These are phyloP conservation scores for Danionella cerebrum DNA, from an alignment of 2,113 vertebrate species.

Conservation along the genomic window DNA sequence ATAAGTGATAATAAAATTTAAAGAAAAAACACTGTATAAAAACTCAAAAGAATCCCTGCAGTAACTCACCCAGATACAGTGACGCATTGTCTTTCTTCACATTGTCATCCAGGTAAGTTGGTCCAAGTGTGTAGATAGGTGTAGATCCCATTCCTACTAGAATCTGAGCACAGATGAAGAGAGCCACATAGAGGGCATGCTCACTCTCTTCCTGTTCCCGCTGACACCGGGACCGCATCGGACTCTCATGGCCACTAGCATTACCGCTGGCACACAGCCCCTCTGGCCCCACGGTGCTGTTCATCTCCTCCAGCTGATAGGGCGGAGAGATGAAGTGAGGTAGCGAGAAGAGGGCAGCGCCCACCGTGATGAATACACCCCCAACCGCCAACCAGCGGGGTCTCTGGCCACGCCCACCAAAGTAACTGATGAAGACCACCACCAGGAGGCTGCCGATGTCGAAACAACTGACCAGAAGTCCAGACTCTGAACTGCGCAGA, in stretches of 20 bases:
- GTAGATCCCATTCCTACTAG: constrained; percentile 97
- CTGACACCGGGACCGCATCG: constrained; percentile 61
- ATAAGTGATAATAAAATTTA: no score
- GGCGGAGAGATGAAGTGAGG: constrained; percentile 96
- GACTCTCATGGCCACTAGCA: constrained; percentile 58
- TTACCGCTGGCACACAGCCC: constrained; percentile 79
- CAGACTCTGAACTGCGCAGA: constrained; percentile 90
- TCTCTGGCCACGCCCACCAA: constrained; percentile 84
- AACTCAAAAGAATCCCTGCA: background rate
- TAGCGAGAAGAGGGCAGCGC: constrained; percentile 87
- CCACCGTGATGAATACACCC: constrained; percentile 82
- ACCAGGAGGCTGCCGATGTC: constrained; percentile 94
- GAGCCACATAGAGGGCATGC: constrained; percentile 88
- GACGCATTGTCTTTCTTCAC: constrained; percentile 98
- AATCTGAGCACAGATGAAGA: constrained; percentile 92
- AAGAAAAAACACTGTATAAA: no score
- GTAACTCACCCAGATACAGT: constrained; percentile 86
- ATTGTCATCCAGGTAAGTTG: constrained; percentile 96
- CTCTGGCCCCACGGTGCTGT: constrained; percentile 75
- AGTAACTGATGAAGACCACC: constrained; percentile 98
- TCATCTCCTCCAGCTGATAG: constrained; percentile 89
- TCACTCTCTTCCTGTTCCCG: constrained; percentile 78
- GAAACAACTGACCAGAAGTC: constrained; percentile 96
- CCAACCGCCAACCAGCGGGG: constrained; percentile 92
- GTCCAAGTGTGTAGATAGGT: constrained; percentile 95